These are phyloP conservation scores for Oryzias woworae DNA, from an alignment of 2,113 vertebrate species.

Conservation along the genomic window DNA sequence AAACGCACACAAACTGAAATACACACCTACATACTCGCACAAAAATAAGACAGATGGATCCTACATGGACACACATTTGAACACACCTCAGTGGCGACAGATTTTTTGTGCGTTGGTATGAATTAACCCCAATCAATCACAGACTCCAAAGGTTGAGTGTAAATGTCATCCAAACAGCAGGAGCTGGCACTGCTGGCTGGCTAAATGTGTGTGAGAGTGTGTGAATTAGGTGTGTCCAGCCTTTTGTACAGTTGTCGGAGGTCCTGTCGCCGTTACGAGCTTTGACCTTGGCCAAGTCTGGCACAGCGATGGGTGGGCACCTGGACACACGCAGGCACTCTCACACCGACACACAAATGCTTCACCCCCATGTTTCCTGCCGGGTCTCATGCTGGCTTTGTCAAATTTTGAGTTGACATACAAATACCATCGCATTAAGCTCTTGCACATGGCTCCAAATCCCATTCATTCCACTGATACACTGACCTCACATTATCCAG, in stretches of 20 bases:
- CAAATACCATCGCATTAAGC: constrained; percentile 72
- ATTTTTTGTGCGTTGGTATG: constrained; percentile 63
- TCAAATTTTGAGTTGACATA: constrained; percentile 66
- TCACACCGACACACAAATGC: constrained; percentile 14
- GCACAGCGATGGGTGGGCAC: constrained; percentile 59
- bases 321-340: constrained; percentile 47
- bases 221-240: constrained; percentile 32
- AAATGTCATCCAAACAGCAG: constrained; percentile 72
- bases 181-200: constrained; percentile 63
- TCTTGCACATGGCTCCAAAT: constrained; percentile 72
- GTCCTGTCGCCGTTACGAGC: constrained; percentile 56
- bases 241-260: constrained; percentile 49
- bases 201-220: constrained; percentile 34
- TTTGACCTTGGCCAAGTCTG: constrained; percentile 61
- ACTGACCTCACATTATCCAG: constrained; percentile 67
- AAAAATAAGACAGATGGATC: constrained; percentile 18
- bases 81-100: constrained; percentile 50
- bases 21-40: not conserved
- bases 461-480: constrained; percentile 71
- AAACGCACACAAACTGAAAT: not conserved
- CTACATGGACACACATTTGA: constrained; percentile 20
- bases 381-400: constrained; percentile 50
- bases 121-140: constrained; percentile 74
- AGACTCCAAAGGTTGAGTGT: constrained; percentile 69
- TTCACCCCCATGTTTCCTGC: constrained; percentile 29